A percentile compares a stretch with the other conserved stretches of the same genome.
These are phyloP conservation scores for Neodiprion lecontei DNA, from an alignment of 1,140 invertebrate species.

Conservation along the genomic window DNA sequence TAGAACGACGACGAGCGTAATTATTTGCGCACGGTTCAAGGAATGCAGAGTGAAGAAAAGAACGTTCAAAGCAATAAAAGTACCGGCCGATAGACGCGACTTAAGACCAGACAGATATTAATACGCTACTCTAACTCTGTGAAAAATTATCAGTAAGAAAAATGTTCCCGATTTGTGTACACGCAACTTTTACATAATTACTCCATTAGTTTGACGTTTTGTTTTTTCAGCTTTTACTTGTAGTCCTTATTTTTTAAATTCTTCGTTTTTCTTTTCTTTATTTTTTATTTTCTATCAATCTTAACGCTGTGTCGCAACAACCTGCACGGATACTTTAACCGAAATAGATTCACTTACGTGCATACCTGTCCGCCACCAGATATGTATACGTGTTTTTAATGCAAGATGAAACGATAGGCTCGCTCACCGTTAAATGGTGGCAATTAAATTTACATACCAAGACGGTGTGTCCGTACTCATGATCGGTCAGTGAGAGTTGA, in stretches of 20 bases:
- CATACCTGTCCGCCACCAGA: not conserved
- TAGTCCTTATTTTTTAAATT: too few relatives aligned
- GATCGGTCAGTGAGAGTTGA: too few relatives aligned
- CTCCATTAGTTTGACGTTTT: not conserved
- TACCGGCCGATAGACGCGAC: not conserved
- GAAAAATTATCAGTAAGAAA: not conserved
- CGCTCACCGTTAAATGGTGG: constrained; percentile 40
- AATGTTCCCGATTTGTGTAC: not conserved
- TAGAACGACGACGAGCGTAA: too few relatives aligned
- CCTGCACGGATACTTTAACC: too few relatives aligned
- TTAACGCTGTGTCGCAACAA: too few relatives aligned
- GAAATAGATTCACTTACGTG: not conserved
- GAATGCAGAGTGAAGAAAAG: not conserved
- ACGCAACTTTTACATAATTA: not conserved
- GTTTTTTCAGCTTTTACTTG: too few relatives aligned
- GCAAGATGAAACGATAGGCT: constrained; percentile 34
- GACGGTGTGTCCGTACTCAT: not conserved
- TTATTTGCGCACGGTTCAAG: not conserved
- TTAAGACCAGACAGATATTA: constrained; percentile 6
- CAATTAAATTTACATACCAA: constrained; percentile 44
- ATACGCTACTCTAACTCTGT: not conserved
- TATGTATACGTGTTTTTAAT: not conserved
- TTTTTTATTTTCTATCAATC: too few relatives aligned
- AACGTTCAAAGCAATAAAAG: not conserved
- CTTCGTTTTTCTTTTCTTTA: too few relatives aligned